Evolutionary conservation across 1,140 invertebrate genomes (phyloP).

Genomic region (Eriosoma lanigerum): DNA sequence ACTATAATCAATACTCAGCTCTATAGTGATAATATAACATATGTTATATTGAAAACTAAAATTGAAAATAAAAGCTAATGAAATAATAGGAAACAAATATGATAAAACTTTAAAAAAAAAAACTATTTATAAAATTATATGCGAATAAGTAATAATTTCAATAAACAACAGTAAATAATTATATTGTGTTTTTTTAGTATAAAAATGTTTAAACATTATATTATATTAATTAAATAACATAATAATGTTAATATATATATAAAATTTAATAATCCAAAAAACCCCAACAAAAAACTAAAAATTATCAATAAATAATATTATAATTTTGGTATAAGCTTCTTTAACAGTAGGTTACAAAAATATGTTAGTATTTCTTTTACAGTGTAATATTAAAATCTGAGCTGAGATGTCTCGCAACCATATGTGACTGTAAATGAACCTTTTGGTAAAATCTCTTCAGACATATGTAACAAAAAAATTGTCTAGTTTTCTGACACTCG

Average conservation of each 20-base stretch:
- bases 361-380: slow-evolving; percentile 33
- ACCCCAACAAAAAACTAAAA: slow-evolving; percentile 32
- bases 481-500: slow-evolving; percentile 59
- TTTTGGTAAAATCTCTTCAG: slow-evolving; percentile 62
- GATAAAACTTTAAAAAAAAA: too few species aligned
- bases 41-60: too few species aligned
- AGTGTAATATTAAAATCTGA: slow-evolving; percentile 45
- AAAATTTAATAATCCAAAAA: slow-evolving; percentile 12
- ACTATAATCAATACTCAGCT: too few species aligned
- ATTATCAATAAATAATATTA: slow-evolving; percentile 40
- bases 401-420: slow-evolving; percentile 51
- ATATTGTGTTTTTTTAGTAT: neutral
- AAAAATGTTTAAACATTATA: slow-evolving; percentile 7
- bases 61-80: too few species aligned
- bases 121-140: too few species aligned
- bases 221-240: slow-evolving; percentile 31
- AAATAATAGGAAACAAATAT: too few species aligned
- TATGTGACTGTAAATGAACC: slow-evolving; percentile 60
- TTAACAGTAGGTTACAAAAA: slow-evolving; percentile 4
- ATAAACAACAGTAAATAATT: neutral
- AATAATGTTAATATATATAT: slow-evolving; percentile 34
- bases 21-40: too few species aligned
- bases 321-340: slow-evolving; percentile 42
- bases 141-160: too few species aligned
- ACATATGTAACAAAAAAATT: slow-evolving; percentile 55